Base-by-base conservation (phyloP, 2,888 invertebrate species). In the Bruchidius siliquastri region DNA sequence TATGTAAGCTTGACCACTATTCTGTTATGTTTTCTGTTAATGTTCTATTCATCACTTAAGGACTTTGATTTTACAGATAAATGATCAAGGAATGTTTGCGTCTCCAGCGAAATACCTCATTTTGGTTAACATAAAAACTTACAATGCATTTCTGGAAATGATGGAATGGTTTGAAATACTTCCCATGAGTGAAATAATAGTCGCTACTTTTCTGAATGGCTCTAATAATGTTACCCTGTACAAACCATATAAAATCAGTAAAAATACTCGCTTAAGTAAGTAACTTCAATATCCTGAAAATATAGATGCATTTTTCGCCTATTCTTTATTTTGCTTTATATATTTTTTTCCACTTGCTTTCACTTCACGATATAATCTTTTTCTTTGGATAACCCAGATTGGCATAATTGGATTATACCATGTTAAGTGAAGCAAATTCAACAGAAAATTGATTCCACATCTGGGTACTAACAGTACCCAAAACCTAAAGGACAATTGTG, bases 161-260 rank as follows among this genome's bases (percentile, higher is more conserved):
- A 21, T 76, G 21, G 49, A 72, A 69, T 13, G 69, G 20, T 72
- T 26, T 22, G 32, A 68, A 3, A 69, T 77, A 22, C 69, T 75
- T 22, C 73, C 74, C 13, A 73, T 73, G 75, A 75, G 77, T 69
- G 75, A 78, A 26, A 22, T 77, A 66, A 67, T 76, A 3, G 22
- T 75, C 22, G 78, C 75, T 10, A 20, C 20, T 21, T 72, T 76
- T 69, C 18, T 49, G 13, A 72, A 68, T 13, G 13, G 72, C n/a
- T 70, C 68, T 20, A 67, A n/a, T n/a, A n/a, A 26, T 67, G 71
- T 73, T 20, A 49, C 72, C 70, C 70, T 78, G 22, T 73, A 73
- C 71, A 76, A 77, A 71, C 76, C 74, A 2, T 78, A 77, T 66
- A 76, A 75, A 77, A 74, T 76, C 21, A 13, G 73, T 30, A 74